phyloP scores from a whole-genome alignment of 30 jellyfish, hydroid and myxozoan genomes.

The Aurelia sp. region DNA sequence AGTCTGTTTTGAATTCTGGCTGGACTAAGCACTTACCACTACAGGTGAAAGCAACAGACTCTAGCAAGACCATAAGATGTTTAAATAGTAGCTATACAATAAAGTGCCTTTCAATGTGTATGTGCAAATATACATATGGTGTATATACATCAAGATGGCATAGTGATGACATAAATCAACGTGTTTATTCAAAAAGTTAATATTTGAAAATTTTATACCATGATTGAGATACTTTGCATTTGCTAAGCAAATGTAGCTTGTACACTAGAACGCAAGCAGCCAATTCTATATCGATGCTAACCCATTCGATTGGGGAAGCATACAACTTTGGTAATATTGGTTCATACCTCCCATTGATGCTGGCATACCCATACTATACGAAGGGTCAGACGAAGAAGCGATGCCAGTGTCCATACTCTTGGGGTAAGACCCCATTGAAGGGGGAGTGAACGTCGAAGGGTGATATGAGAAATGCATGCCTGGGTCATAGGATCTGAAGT shows the following conservation, averaged over 20 bases:
- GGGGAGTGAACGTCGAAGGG: slow-evolving; percentile 95
- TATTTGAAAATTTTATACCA: slow-evolving; percentile 38
- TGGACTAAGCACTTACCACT: not conserved
- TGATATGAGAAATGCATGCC: slow-evolving; percentile 98
- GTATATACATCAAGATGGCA: slow-evolving; percentile 22
- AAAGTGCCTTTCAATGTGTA: slow-evolving; percentile 28
- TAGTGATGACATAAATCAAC: slow-evolving; percentile 12
- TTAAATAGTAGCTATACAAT: slow-evolving; percentile 26
- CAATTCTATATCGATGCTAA: slow-evolving; percentile 60
- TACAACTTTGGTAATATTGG: slow-evolving; percentile 96
- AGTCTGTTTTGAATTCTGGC: not conserved
- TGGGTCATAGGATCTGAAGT: slow-evolving; percentile 96
- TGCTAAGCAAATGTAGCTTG: slow-evolving; percentile 55
- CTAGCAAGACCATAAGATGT: not conserved
- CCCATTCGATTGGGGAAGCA: slow-evolving; percentile 95
- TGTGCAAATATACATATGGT: slow-evolving; percentile 46
- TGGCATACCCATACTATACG: slow-evolving; percentile 78
- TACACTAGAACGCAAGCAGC: not conserved
- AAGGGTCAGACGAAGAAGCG: slow-evolving; percentile 88
- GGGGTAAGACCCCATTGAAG: slow-evolving; percentile 86
- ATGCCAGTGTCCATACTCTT: slow-evolving; percentile 91
- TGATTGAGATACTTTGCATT: slow-evolving; percentile 24
- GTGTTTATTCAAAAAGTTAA: slow-evolving; percentile 57
- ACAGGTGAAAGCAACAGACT: not conserved
- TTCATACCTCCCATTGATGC: slow-evolving; percentile 80